phyloP scores from a whole-genome alignment of 2,113 vertebrate genomes.

The Rhinoderma darwinii region DNA sequence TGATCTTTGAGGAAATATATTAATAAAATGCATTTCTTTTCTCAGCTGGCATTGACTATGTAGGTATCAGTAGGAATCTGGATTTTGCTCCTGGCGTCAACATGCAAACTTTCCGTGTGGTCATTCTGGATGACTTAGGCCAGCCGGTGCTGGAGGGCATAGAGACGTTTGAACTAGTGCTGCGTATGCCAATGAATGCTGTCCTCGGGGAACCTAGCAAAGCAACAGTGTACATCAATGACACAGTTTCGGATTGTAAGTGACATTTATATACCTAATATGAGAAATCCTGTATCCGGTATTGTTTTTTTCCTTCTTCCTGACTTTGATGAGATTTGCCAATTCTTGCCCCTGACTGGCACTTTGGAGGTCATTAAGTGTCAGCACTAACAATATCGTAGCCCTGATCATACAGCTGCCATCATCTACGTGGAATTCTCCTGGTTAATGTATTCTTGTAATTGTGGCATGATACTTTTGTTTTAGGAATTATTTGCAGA shows the following conservation, averaged over 20 bases:
- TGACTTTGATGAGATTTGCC: not conserved
- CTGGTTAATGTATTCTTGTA: too few species aligned
- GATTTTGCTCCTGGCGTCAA: slow-evolving; percentile 90
- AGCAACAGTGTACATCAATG: slow-evolving; percentile 84
- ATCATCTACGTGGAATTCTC: not conserved
- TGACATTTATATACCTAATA: slow-evolving; percentile 39
- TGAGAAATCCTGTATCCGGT: not conserved
- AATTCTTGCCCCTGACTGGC: not conserved
- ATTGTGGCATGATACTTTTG: too few species aligned
- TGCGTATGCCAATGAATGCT: slow-evolving; percentile 89
- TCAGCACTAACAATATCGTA: not conserved
- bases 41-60: slow-evolving; percentile 91
- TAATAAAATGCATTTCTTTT: slow-evolving; percentile 28
- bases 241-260: slow-evolving; percentile 90
- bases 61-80: slow-evolving; percentile 90
- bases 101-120: slow-evolving; percentile 84
- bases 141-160: slow-evolving; percentile 88
- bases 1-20: not conserved
- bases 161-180: slow-evolving; percentile 88
- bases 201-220: slow-evolving; percentile 87
- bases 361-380: not conserved
- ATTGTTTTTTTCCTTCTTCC: not conserved
- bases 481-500: too few species aligned
- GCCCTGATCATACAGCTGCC: not conserved
- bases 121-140: slow-evolving; percentile 91